Base-by-base conservation (phyloP, 2,797 vertebrate genomes). In the Rhincodon typus region DNA sequence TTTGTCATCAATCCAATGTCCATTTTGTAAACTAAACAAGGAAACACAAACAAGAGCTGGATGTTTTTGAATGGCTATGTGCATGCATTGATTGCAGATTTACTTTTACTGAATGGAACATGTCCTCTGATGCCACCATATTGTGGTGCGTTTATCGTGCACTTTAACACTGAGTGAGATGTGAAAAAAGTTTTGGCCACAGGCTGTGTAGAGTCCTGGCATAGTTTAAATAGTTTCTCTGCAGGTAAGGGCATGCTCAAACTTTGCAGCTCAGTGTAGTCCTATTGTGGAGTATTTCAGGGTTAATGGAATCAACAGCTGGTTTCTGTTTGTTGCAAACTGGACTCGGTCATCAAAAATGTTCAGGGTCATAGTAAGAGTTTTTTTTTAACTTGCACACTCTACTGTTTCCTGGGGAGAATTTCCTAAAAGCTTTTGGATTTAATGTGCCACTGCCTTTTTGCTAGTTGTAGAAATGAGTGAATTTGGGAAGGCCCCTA, bases 171-270 rank as follows among this genome's bases (percentile, higher is more conserved):
- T 77, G 53, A 77, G 27, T 69, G 94, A 95, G 69, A 95, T 95
- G 46, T 50, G 46, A 95, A 95, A 95, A 46, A 95, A 70, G n/a
- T 95, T 91, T 23, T 95, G 38, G 94, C 94, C 94, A 95, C 13
- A 95, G 94, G 94, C 94, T 72, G 74, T 25, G n/a, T 2, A 95
- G 94, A 95, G 70, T 72, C 94, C 70, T 74, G 50, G 94, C 70
- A 95, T 74, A 95, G 94, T 95, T 74, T 74, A 30, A 72, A 95
- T 95, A 95, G 46, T 50, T 95, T 46, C 94, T 69, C 62, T 77
- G 46, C 69, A 77, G 70, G 94, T 95, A 30, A 53, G 94, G 46
- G 8, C 70, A 74, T 72, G 94, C 25, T 46, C 46, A 74, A 53
- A 95, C 69, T 74, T n/a, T 23, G 25, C 90, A 27, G 10, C 10